These are phyloP conservation scores for Siniperca scherzeri DNA, from an alignment of 2,797 vertebrate genomes.

Conservation along the genomic window DNA sequence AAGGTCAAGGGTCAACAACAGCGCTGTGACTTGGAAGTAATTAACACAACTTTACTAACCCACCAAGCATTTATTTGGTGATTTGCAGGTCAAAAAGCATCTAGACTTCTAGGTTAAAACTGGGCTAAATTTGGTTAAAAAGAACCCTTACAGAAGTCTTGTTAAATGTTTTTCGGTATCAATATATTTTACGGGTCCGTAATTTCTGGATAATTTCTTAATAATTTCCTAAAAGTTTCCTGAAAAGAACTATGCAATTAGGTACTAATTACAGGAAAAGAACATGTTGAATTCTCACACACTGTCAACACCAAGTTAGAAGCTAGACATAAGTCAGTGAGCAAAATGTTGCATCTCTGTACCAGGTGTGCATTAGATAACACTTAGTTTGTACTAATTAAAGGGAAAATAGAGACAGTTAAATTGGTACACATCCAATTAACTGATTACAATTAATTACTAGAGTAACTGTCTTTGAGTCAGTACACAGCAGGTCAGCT, in stretches of 20 bases:
- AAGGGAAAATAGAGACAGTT: not conserved
- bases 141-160: not conserved
- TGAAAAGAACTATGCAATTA: not conserved
- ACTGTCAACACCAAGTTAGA: not conserved
- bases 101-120: conserved; percentile 5
- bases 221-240: not conserved
- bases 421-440: not conserved
- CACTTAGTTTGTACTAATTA: not conserved
- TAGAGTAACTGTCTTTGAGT: not conserved
- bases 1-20: conserved; percentile 73
- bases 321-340: not conserved
- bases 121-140: not conserved
- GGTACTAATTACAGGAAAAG: rapidly evolving
- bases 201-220: not conserved
- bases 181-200: not conserved
- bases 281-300: not conserved
- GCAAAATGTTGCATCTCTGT: not conserved
- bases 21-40: conserved; percentile 70
- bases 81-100: conserved; percentile 26
- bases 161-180: not conserved
- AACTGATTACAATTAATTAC: not conserved
- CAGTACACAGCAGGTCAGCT: not conserved
- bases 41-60: conserved; percentile 65
- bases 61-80: conserved; percentile 11
- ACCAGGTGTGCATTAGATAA: not conserved